Conservation (phyloP, 2,113 vertebrate genomes). For the Petromus typicus region DNA sequence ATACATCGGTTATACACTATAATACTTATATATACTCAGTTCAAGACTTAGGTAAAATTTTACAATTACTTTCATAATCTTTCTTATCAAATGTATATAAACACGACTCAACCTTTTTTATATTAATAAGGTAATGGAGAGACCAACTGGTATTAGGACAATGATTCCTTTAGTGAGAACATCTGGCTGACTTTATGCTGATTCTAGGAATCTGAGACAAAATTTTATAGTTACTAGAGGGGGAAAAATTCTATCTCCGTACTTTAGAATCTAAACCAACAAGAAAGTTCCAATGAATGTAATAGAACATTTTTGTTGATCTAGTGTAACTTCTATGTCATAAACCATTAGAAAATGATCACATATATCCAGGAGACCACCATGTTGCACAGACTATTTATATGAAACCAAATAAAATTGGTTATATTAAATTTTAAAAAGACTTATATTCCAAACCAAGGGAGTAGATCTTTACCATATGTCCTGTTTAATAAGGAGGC, state of each 20-base stretch:
- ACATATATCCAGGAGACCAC: not conserved
- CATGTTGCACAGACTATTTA: not conserved
- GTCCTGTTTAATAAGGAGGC: not conserved
- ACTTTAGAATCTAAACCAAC: not conserved
- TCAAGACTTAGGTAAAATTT: not conserved
- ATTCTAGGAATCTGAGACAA: not conserved
- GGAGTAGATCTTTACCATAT: not conserved
- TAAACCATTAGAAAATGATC: not conserved
- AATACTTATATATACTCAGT: too few relatives aligned
- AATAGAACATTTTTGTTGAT: not conserved
- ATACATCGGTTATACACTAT: not conserved
- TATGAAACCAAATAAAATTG: not conserved
- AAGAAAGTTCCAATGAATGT: not conserved
- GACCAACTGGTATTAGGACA: not conserved
- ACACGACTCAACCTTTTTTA: not conserved
- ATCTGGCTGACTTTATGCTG: not conserved
- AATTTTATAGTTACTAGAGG: not conserved
- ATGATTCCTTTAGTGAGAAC: not conserved
- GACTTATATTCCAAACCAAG: not conserved
- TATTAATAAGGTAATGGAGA: not conserved
- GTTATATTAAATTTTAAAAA: not conserved
- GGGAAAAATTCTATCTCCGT: not conserved
- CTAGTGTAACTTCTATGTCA: not conserved
- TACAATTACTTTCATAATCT: not conserved
- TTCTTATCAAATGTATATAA: constrained; percentile 13